Evolutionary conservation across 2,797 vertebrate species (phyloP).

Genomic region (Melanogrammus aeglefinus): DNA sequence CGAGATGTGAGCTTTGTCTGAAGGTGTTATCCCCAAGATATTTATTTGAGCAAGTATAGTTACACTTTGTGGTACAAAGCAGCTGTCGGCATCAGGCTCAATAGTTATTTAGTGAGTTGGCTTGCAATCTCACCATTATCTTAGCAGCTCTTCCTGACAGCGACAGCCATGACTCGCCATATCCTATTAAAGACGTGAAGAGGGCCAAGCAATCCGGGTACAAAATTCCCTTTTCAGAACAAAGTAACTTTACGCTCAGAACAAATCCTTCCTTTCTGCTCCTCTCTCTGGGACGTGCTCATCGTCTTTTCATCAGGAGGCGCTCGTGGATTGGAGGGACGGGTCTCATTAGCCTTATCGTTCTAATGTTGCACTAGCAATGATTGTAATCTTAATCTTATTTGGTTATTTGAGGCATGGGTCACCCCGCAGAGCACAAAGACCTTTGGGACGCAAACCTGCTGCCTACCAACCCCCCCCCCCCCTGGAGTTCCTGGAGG

Average conservation of each 20-base stretch:
- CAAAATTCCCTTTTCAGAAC: neutral
- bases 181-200: neutral
- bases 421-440: constrained; percentile 40
- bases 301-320: neutral
- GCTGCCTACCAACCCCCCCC: constrained; percentile 23
- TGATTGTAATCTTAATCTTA: constrained; percentile 68
- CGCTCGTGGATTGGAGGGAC: constrained; percentile 6
- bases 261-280: neutral
- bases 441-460: constrained; percentile 41
- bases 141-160: neutral
- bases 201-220: neutral
- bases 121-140: neutral
- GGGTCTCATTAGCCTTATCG: constrained; percentile 58
- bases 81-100: constrained; percentile 13
- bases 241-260: neutral
- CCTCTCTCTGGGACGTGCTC: neutral
- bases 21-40: constrained; percentile 62
- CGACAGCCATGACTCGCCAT: neutral
- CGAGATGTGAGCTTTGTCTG: constrained; percentile 61
- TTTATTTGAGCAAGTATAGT: constrained; percentile 46
- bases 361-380: constrained; percentile 40
- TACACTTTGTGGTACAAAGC: constrained; percentile 28
- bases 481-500: constrained; percentile 17
- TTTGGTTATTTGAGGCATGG: constrained; percentile 58
- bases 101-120: constrained; percentile 6